Conservation (phyloP, 2,888 invertebrate species). For the Ptilodon capucinus region DNA sequence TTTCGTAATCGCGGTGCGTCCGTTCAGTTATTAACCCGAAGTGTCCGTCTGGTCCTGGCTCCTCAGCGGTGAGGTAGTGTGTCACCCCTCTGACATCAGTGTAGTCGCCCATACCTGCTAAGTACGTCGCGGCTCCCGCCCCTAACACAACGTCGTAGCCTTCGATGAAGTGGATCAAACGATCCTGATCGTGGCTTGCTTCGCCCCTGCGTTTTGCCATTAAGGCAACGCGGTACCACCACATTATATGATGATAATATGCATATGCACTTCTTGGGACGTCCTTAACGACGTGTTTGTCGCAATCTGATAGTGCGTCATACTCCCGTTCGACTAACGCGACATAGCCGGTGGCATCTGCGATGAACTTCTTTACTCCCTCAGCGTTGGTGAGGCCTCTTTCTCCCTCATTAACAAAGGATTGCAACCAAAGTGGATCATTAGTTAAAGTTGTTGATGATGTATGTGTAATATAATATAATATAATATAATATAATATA, state of each 20-base stretch:
- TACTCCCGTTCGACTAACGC: slow-evolving; percentile 17
- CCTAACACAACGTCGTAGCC: slow-evolving; percentile 5
- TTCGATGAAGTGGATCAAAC: slow-evolving; percentile 4
- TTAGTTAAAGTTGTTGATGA: slow-evolving; percentile 12
- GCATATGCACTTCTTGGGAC: slow-evolving; percentile 8
- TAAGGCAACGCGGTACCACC: slow-evolving; percentile 6
- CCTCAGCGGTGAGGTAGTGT: neutral
- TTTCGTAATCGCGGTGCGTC: slow-evolving; percentile 1
- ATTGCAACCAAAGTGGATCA: slow-evolving; percentile 16
- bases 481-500: too few relatives aligned
- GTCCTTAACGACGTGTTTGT: neutral
- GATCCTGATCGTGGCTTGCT: slow-evolving; percentile 1
- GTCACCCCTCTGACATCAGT: slow-evolving; percentile 1
- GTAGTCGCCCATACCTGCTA: slow-evolving; percentile 7
- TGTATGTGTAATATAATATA: too few relatives aligned
- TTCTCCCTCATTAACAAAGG: slow-evolving; percentile 16
- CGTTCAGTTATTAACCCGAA: neutral
- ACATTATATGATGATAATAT: slow-evolving; percentile 8
- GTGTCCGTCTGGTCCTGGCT: neutral
- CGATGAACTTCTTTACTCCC: slow-evolving; percentile 4
- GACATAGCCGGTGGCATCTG: slow-evolving; percentile 18
- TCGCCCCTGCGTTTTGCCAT: slow-evolving; percentile 1
- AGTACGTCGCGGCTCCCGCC: slow-evolving; percentile 4
- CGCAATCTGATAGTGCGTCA: slow-evolving; percentile 11
- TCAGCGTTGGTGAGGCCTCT: slow-evolving; percentile 6